Base-by-base conservation (phyloP, 1,140 invertebrate genomes). In the Heliothis subflexa region DNA sequence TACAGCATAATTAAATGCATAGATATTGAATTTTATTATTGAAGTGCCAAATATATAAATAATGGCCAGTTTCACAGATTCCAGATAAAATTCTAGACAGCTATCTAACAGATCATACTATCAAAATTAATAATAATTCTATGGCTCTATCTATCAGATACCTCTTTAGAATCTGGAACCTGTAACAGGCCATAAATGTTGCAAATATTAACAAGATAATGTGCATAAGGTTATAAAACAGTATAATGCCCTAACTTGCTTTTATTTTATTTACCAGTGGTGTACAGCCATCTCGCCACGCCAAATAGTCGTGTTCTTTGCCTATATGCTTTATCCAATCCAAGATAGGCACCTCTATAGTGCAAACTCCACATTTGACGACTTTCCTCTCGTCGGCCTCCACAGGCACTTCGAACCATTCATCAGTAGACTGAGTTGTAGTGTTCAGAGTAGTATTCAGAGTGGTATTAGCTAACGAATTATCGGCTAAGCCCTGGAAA, bases 321-420 rank as follows among this genome's bases (percentile, higher is more conserved):
- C 55, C 61, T 28, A 83, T 82, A 64, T 91, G 87, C 10, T 81
- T 18, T 3, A 80, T 21, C 88, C 88, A 88, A 14, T 82, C 25
- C 9, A 61, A 52, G 47, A 54, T 75, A 1, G 49, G 21, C 13
- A 86, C 55, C 33, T 78, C 77, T 70, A 87, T 33, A 10, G 68
- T 62, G 80, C 93, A 95, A 2, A 91, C 86, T 50, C 82, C 91
- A 85, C 94, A 94, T 70, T 77, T 81, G 2, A 83, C 50, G 12
- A 45, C 25, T 14, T 66, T 78, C 3, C 21, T 25, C 16, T 66
- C 59, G 59, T 79, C 68, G 2, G 40, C 3, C 28, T 52, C 62
- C 2, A 52, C 3, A 18, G 45, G 59, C 16, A 75, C 62, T 66
- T 66, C 62, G 33, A 13, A 47, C 16, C 62, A 66, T 12, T 5